A percentile compares a stretch with the other conserved stretches of the same genome.
Conservation (phyloP, 1,140 invertebrate species). For the Anastatus disparis region DNA sequence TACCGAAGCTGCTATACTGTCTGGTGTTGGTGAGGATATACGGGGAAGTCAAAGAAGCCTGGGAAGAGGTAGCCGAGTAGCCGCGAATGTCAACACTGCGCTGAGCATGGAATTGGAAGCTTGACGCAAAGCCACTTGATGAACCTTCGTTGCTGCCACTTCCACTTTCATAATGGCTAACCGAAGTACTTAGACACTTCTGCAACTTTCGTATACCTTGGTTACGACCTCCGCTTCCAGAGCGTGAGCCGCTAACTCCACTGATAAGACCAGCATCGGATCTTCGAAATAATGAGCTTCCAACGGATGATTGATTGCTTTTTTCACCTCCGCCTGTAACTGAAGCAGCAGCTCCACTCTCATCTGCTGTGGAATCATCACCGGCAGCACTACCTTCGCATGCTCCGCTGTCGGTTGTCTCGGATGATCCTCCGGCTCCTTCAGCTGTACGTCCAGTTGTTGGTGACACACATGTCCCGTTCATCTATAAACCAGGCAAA, state of each 20-base stretch:
- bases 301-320: background rate
- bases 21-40: slow-evolving; percentile 72
- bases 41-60: slow-evolving; percentile 62
- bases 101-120: slow-evolving; percentile 68
- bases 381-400: slow-evolving; percentile 46
- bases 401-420: slow-evolving; percentile 48
- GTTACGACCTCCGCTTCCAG: slow-evolving; percentile 75
- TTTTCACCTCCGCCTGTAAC: slow-evolving; percentile 34
- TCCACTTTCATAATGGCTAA: slow-evolving; percentile 79
- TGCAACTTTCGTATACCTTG: slow-evolving; percentile 91
- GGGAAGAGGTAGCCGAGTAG: slow-evolving; percentile 58
- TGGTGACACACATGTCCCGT: slow-evolving; percentile 79
- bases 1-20: slow-evolving; percentile 94
- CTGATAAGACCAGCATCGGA: slow-evolving; percentile 9
- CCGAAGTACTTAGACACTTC: slow-evolving; percentile 83
- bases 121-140: slow-evolving; percentile 57
- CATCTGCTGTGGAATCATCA: slow-evolving; percentile 44
- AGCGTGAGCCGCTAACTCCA: background rate
- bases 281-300: slow-evolving; percentile 27
- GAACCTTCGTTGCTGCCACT: slow-evolving; percentile 53
- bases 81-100: slow-evolving; percentile 68
- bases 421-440: slow-evolving; percentile 36
- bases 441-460: slow-evolving; percentile 60
- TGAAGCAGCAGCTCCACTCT: slow-evolving; percentile 54
- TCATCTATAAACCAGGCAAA: slow-evolving; percentile 74